Percentiles rank a stretch among this genome's conserved stretches.
These are phyloP conservation scores for Seriola aureovittata DNA, from an alignment of 2,113 vertebrate species.

Conservation along the genomic window DNA sequence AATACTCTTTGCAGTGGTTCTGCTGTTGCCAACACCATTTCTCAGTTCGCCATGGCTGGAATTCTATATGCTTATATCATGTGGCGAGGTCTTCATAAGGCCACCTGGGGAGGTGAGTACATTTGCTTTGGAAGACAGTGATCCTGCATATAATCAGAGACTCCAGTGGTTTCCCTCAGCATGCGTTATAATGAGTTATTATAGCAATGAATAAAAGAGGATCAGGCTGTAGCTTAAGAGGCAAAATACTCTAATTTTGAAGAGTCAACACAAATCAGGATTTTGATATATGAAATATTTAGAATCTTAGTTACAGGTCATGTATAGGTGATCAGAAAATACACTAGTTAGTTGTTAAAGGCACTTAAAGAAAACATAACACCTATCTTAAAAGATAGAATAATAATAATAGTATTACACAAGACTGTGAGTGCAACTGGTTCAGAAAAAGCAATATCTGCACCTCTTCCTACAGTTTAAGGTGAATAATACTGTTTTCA, in stretches of 20 bases:
- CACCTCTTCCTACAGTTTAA: no score
- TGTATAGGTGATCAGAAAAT: no score
- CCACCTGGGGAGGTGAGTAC: constrained; percentile 90
- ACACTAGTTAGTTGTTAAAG: no score
- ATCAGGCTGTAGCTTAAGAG: neutral
- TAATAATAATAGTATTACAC: no score
- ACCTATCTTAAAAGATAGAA: no score
- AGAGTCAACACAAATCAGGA: neutral
- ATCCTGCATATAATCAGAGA: neutral
- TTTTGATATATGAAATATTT: no score
- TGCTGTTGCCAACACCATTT: constrained; percentile 87
- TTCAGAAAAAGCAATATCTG: no score
- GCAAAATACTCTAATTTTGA: no score
- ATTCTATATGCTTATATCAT: constrained; percentile 86
- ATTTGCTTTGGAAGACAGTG: neutral
- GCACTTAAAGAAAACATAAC: no score
- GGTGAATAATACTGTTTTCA: no score
- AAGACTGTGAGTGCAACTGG: no score
- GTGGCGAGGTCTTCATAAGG: constrained; percentile 87
- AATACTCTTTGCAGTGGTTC: constrained; percentile 86
- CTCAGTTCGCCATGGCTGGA: constrained; percentile 85
- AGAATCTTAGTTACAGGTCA: no score
- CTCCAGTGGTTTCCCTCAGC: neutral
- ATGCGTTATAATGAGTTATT: neutral
- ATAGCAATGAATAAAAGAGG: neutral